Conservation (phyloP, 2,113 vertebrate genomes). For the Neoarius graeffei region DNA sequence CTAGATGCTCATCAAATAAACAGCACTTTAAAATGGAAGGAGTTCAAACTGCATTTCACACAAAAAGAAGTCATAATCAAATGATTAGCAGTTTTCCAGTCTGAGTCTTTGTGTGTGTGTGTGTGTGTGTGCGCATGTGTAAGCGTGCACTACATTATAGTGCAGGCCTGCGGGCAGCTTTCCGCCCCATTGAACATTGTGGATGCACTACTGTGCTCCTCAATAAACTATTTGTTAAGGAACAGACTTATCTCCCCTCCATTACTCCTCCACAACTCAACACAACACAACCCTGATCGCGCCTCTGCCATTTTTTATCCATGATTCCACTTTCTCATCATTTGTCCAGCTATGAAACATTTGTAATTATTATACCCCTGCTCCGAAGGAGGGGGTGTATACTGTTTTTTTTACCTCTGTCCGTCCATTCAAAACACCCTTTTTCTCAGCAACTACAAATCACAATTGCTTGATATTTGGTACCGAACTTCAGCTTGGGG, state of each 20-base stretch:
- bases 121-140: slow-evolving; percentile 22
- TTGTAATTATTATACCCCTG: too few species aligned
- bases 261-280: slow-evolving; percentile 43
- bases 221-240: slow-evolving; percentile 40
- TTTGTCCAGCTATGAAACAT: neutral
- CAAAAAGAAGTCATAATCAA: neutral
- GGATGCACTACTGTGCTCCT: slow-evolving; percentile 24
- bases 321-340: neutral
- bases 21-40: neutral
- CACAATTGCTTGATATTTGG: too few species aligned
- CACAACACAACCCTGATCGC: slow-evolving; percentile 38
- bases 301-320: slow-evolving; percentile 10
- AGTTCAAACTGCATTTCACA: neutral
- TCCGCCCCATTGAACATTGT: slow-evolving; percentile 46
- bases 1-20: neutral
- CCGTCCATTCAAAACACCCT: too few species aligned
- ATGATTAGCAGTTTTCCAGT: neutral
- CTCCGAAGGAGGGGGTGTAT: too few species aligned
- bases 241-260: slow-evolving; percentile 48
- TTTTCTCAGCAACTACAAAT: too few species aligned
- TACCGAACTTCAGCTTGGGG: too few species aligned
- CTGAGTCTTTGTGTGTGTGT: neutral
- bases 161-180: slow-evolving; percentile 22
- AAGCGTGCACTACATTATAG: neutral
- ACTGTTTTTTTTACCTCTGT: too few species aligned